A percentile compares a stretch with the other conserved stretches of the same genome.
Evolutionary conservation across 2,797 vertebrate species (phyloP).

Genomic region (Pangasius djambal): DNA sequence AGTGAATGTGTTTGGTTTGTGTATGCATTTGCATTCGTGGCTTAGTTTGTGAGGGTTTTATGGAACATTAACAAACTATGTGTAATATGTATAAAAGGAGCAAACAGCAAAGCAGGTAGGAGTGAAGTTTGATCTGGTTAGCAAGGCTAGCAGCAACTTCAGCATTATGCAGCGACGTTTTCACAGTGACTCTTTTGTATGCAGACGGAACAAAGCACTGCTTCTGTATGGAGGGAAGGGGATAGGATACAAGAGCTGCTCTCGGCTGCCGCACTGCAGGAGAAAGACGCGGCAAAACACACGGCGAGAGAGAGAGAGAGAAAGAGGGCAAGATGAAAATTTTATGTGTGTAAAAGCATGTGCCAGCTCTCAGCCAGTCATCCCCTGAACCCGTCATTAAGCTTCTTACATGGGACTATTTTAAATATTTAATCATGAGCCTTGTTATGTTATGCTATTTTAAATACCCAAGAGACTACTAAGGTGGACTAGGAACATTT

Average conservation of each 20-base stretch:
- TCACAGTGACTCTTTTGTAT: slow-evolving; percentile 18
- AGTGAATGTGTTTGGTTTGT: background rate
- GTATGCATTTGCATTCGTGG: background rate
- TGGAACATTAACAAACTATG: background rate
- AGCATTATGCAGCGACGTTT: slow-evolving; percentile 5
- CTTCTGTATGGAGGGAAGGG: slow-evolving; percentile 8
- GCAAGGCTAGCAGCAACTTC: background rate
- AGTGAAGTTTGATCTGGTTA: background rate
- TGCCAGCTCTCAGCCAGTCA: background rate
- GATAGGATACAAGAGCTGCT: slow-evolving; percentile 10
- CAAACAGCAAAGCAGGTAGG: background rate
- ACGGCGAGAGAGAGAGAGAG: background rate
- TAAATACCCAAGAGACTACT: background rate
- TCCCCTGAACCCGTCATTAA: background rate
- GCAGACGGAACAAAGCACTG: slow-evolving; percentile 13
- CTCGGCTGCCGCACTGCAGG: slow-evolving; percentile 24
- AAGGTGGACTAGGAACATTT: background rate
- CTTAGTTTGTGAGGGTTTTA: background rate
- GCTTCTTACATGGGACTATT: background rate
- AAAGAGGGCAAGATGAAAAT: slow-evolving; percentile 4
- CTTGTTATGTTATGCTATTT: slow-evolving; percentile 1
- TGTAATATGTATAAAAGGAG: background rate
- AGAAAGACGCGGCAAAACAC: background rate
- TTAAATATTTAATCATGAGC: slow-evolving; percentile 5
- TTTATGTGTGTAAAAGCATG: background rate